Evolutionary conservation across 2,888 invertebrate species (phyloP).

Genomic region (Clusia tigrina): DNA sequence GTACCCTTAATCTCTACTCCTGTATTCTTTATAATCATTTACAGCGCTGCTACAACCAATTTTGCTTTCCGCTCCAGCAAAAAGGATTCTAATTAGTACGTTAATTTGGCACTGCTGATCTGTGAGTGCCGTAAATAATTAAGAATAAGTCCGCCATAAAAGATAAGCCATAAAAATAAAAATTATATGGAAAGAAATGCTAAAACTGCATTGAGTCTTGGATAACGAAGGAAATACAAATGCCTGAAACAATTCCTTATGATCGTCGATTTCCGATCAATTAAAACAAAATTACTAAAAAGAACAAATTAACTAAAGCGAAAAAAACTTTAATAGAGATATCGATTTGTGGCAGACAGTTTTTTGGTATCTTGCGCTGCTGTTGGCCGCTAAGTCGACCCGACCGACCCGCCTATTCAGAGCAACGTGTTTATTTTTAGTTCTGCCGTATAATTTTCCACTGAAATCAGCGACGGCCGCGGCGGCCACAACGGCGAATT

Average conservation of each 20-base stretch:
- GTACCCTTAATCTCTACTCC: too few species aligned
- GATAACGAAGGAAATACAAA: not conserved
- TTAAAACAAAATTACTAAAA: not conserved
- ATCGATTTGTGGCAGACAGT: slow-evolving; percentile 6
- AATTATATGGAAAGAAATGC: too few species aligned
- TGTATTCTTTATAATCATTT: too few species aligned
- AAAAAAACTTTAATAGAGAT: slow-evolving; percentile 3
- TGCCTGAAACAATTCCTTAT: not conserved
- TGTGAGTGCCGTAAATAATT: too few species aligned
- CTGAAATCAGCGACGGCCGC: not conserved
- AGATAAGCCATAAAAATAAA: too few species aligned
- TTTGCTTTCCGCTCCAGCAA: too few species aligned
- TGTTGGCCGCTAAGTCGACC: not conserved
- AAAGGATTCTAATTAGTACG: too few species aligned
- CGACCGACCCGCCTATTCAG: slow-evolving; percentile 1
- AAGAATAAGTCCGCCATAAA: too few species aligned
- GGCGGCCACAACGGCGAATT: not conserved
- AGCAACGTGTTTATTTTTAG: not conserved
- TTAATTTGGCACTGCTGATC: too few species aligned
- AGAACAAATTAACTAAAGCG: not conserved
- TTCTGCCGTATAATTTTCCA: slow-evolving; percentile 6
- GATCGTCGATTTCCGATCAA: slow-evolving; percentile 7
- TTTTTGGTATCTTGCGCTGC: not conserved
- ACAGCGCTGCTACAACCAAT: too few species aligned
- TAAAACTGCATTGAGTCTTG: too few species aligned